Conservation (phyloP, 2,113 vertebrate species). For the Rhipidura dahli region DNA sequence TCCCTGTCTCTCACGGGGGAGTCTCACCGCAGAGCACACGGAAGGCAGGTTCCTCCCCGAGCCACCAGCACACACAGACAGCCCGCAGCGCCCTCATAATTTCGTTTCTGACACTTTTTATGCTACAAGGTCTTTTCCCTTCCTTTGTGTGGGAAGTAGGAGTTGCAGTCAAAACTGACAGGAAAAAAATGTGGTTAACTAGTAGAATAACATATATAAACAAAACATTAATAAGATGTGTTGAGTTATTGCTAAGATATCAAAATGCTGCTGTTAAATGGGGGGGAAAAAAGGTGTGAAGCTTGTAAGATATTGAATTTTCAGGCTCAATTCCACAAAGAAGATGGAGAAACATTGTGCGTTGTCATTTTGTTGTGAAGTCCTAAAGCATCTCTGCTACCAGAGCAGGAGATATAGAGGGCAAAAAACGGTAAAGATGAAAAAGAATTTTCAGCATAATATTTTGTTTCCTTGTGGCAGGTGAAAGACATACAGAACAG, state of each 20-base stretch:
- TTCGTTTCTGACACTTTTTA: neutral
- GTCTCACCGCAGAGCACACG: neutral
- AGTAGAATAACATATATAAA: neutral
- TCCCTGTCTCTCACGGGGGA: neutral
- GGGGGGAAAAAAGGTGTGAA: neutral
- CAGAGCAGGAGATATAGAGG: neutral
- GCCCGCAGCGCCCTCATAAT: fast-evolving
- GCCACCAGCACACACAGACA: fast-evolving
- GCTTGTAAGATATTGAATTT: neutral
- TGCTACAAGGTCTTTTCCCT: neutral
- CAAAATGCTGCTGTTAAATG: neutral
- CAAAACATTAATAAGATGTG: neutral
- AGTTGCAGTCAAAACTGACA: neutral
- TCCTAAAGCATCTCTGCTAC: neutral
- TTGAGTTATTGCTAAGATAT: neutral
- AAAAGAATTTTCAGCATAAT: neutral
- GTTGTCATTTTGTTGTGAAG: neutral
- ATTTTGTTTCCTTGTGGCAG: neutral
- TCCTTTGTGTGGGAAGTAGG: neutral
- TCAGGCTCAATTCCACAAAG: neutral
- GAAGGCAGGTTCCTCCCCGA: neutral
- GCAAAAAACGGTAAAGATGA: neutral
- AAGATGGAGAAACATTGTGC: neutral
- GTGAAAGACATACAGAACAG: neutral
- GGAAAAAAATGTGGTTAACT: neutral